These are phyloP conservation scores for Neogale vison DNA, from an alignment of 2,113 vertebrate species.

Conservation along the genomic window DNA sequence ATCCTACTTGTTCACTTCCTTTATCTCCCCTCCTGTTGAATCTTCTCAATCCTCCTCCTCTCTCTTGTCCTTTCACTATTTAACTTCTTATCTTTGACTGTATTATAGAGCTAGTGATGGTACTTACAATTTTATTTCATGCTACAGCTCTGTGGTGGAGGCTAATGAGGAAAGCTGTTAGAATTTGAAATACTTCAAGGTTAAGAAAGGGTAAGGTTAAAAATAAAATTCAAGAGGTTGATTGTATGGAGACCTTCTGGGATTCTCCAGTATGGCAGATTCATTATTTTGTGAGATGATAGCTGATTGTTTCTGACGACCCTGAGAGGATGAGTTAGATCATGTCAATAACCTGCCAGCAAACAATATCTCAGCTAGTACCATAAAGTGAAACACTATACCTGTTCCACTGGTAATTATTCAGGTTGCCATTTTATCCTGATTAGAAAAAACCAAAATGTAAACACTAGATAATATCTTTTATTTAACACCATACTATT, in stretches of 20 bases:
- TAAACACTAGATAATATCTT: neutral
- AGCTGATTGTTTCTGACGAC: conserved; percentile 77
- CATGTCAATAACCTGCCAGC: conserved; percentile 73
- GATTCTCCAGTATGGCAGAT: conserved; percentile 72
- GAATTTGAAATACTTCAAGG: conserved; percentile 64
- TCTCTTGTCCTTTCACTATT: neutral
- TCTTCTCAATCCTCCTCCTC: neutral
- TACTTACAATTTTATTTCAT: neutral
- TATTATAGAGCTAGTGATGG: neutral
- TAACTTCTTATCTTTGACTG: neutral
- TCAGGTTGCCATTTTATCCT: conserved; percentile 25
- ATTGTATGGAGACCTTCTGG: conserved; percentile 68
- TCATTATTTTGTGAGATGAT: conserved; percentile 80
- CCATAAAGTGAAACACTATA: conserved; percentile 31
- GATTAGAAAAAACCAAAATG: neutral
- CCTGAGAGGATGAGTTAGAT: conserved; percentile 65
- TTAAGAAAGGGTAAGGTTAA: conserved; percentile 77
- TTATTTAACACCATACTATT: neutral
- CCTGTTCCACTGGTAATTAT: neutral
- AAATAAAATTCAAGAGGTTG: conserved; percentile 74
- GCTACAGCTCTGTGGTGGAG: neutral
- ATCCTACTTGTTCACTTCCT: neutral
- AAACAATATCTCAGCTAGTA: conserved; percentile 42
- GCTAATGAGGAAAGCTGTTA: neutral
- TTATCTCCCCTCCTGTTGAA: neutral